Percentiles rank a stretch among this genome's conserved stretches.
Conservation (phyloP, 2,888 invertebrate genomes). For the Drosophila infuscata region DNA sequence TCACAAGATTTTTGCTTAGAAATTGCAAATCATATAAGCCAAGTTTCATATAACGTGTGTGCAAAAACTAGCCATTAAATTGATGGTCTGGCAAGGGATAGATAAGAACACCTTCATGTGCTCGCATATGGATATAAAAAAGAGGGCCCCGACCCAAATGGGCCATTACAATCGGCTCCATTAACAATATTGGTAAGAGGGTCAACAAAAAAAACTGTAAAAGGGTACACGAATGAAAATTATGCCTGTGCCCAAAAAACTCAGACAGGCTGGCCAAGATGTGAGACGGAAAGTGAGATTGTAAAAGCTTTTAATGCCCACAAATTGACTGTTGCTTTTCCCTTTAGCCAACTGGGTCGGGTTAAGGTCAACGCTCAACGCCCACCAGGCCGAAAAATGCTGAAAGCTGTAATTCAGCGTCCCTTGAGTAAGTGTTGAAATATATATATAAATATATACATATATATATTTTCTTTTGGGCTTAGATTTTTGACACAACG, state of each 20-base stretch:
- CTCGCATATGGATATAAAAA: conserved; percentile 50
- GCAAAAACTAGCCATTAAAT: conserved; percentile 50
- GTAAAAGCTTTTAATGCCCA: conserved; percentile 75
- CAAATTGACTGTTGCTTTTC: conserved; percentile 61
- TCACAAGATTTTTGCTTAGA: background rate
- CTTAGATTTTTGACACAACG: conserved; percentile 44
- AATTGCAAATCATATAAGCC: conserved; percentile 5
- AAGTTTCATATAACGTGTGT: conserved; percentile 2
- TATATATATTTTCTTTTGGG: conserved; percentile 22
- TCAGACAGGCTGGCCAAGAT: conserved; percentile 12
- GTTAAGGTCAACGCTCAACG: conserved; percentile 33
- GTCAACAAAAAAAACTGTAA: conserved; percentile 13
- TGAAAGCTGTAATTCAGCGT: background rate
- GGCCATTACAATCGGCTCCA: conserved; percentile 71
- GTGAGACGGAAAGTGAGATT: conserved; percentile 48
- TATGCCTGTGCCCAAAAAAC: conserved; percentile 61
- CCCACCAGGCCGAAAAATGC: background rate
- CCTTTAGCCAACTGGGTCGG: conserved; percentile 15
- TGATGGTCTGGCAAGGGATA: conserved; percentile 49
- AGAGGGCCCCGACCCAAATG: conserved; percentile 19
- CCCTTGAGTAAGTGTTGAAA: conserved; percentile 27
- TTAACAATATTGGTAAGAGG: conserved; percentile 72
- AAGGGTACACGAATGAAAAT: conserved; percentile 63
- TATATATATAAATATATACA: conserved; percentile 3
- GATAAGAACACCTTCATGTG: conserved; percentile 52